A percentile compares a stretch with the other conserved stretches of the same genome.
These are phyloP conservation scores for Acanthochromis polyacanthus DNA, from an alignment of 2,113 vertebrate genomes.

Conservation along the genomic window DNA sequence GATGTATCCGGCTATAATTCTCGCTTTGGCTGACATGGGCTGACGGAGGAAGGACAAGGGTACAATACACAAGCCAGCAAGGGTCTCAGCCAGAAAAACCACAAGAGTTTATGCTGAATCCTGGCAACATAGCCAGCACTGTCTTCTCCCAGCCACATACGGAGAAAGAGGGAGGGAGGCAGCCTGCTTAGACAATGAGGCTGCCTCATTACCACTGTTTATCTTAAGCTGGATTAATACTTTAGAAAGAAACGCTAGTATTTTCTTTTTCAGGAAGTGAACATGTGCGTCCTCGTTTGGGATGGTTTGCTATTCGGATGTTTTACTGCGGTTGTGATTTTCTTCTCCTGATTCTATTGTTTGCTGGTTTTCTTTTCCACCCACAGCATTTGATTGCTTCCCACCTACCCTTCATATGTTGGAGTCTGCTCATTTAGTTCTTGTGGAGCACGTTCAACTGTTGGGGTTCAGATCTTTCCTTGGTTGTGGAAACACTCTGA, in stretches of 20 bases:
- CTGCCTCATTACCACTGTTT: conserved; percentile 66
- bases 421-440: background rate
- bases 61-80: conserved; percentile 65
- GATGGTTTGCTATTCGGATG: background rate
- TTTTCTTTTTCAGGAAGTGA: conserved; percentile 26
- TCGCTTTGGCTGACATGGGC: conserved; percentile 49
- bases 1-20: conserved; percentile 67
- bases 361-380: background rate
- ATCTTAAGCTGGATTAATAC: conserved; percentile 60
- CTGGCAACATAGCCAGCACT: conserved; percentile 70
- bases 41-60: conserved; percentile 57
- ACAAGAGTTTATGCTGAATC: conserved; percentile 72
- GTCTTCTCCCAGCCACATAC: conserved; percentile 59
- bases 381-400: conserved; percentile 10
- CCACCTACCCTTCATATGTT: conserved; percentile 13
- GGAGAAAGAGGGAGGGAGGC: conserved; percentile 45
- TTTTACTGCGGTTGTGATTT: background rate
- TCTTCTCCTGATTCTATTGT: background rate
- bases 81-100: conserved; percentile 50
- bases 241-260: conserved; percentile 29
- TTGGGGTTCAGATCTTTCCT: conserved; percentile 3
- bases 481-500: background rate
- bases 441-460: conserved; percentile 1
- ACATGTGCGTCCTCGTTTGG: conserved; percentile 12
- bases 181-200: conserved; percentile 38